A percentile compares a stretch with the other conserved stretches of the same genome.
These are phyloP conservation scores for Urocynchramus pylzowi DNA, from an alignment of 2,113 vertebrate genomes.

Conservation along the genomic window DNA sequence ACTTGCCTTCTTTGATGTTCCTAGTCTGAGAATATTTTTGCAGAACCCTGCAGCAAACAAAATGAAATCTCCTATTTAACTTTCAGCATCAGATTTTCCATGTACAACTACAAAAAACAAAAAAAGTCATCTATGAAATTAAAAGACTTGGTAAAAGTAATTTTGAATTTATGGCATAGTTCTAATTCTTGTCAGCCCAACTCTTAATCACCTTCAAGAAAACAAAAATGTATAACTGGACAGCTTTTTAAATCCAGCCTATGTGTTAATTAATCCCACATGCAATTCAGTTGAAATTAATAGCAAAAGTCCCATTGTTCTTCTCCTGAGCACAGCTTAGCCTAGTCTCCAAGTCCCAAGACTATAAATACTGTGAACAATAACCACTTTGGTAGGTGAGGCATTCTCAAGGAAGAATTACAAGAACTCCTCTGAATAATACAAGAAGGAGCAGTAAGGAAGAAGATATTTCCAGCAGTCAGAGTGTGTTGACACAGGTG, in stretches of 20 bases:
- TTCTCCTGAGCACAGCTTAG: background rate
- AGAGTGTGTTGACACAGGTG: background rate
- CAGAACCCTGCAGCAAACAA: background rate
- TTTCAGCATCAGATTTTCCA: background rate
- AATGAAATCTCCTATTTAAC: background rate
- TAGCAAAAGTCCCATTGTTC: background rate
- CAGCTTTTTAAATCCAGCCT: background rate
- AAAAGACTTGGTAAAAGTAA: background rate
- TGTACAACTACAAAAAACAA: background rate
- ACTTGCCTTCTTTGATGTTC: background rate
- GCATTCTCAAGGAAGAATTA: background rate
- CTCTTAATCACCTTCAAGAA: background rate
- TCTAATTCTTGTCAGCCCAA: background rate
- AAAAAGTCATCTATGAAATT: background rate
- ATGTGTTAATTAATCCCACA: background rate
- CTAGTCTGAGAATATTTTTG: background rate
- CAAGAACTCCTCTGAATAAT: background rate
- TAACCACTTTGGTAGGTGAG: background rate
- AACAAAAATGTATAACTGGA: background rate
- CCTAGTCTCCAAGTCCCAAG: background rate
- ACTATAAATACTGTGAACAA: slow-evolving; percentile 10
- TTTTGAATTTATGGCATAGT: background rate
- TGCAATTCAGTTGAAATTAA: background rate
- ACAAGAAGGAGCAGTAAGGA: background rate
- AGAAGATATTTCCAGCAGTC: background rate